Conservation (phyloP, 2,888 invertebrate genomes). For the Ichneumoninae sp. region DNA sequence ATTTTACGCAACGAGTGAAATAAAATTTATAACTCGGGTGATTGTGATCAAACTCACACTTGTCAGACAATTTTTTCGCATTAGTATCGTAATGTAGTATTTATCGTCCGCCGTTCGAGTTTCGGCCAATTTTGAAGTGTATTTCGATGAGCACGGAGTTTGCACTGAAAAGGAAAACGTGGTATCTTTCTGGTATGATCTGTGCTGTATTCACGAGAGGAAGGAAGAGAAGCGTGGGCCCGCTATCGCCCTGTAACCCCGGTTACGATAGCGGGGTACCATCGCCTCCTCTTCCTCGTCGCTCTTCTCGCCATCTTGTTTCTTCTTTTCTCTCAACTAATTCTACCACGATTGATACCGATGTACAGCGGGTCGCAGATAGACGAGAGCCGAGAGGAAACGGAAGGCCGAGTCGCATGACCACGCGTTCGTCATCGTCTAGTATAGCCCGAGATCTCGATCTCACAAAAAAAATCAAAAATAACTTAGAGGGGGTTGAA, state of each 20-base stretch:
- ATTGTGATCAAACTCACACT: background rate
- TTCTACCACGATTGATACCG: slow-evolving; percentile 18
- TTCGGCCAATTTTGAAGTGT: background rate
- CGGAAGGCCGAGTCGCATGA: slow-evolving; percentile 62
- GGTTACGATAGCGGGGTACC: slow-evolving; percentile 74
- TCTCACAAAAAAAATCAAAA: slow-evolving; percentile 33
- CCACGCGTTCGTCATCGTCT: slow-evolving; percentile 24
- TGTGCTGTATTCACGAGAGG: slow-evolving; percentile 64
- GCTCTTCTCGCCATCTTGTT: slow-evolving; percentile 29
- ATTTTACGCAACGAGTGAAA: too few species aligned
- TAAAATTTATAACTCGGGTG: background rate
- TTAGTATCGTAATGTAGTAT: background rate
- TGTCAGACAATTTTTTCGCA: background rate
- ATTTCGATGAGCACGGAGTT: background rate
- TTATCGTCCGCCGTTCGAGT: background rate
- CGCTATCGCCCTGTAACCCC: slow-evolving; percentile 74
- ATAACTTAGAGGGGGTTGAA: background rate
- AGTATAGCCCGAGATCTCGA: slow-evolving; percentile 12
- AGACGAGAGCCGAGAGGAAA: slow-evolving; percentile 42
- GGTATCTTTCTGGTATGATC: slow-evolving; percentile 39
- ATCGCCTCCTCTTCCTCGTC: slow-evolving; percentile 71
- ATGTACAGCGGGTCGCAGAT: background rate
- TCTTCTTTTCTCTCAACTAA: slow-evolving; percentile 45
- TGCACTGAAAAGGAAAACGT: slow-evolving; percentile 13
- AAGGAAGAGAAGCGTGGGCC: slow-evolving; percentile 78